Conservation (phyloP, 2,888 invertebrate genomes). For the Mystacides longicornis region DNA sequence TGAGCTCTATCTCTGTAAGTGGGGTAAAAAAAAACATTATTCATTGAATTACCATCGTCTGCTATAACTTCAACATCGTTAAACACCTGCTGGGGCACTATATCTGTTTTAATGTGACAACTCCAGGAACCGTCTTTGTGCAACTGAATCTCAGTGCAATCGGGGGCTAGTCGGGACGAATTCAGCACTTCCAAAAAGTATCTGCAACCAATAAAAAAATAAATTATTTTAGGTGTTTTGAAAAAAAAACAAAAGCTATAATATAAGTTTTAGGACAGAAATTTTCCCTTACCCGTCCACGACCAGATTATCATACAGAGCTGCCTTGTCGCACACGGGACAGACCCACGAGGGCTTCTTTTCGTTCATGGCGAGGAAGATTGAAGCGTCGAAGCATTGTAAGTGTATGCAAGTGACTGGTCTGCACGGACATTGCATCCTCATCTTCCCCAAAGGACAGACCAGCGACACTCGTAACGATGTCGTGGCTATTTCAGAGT, state of each 20-base stretch:
- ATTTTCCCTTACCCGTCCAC: slow-evolving; percentile 77
- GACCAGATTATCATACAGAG: slow-evolving; percentile 82
- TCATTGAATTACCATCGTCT: slow-evolving; percentile 51
- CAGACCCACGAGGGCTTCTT: slow-evolving; percentile 97
- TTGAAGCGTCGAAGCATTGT: slow-evolving; percentile 95
- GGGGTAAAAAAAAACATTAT: no score
- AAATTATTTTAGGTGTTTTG: background rate
- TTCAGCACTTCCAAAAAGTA: slow-evolving; percentile 79
- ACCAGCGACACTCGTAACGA: slow-evolving; percentile 86
- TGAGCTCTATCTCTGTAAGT: no score
- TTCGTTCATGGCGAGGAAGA: slow-evolving; percentile 97
- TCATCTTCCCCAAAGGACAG: slow-evolving; percentile 91
- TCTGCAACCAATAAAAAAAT: no score
- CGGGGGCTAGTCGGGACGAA: slow-evolving; percentile 58
- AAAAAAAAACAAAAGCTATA: background rate
- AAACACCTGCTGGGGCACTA: slow-evolving; percentile 38
- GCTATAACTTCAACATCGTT: slow-evolving; percentile 59
- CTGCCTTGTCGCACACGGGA: slow-evolving; percentile 92
- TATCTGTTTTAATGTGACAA: slow-evolving; percentile 55
- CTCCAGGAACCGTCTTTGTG: slow-evolving; percentile 83
- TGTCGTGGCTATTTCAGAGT: slow-evolving; percentile 93
- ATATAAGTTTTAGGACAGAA: no score
- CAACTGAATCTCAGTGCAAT: slow-evolving; percentile 74
- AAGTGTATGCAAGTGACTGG: slow-evolving; percentile 87
- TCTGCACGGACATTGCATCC: slow-evolving; percentile 83